A percentile compares a stretch with the other conserved stretches of the same genome.
These are phyloP conservation scores for Microctenopoma steveboyesi DNA, from an alignment of 2,797 vertebrate species.

Conservation along the genomic window DNA sequence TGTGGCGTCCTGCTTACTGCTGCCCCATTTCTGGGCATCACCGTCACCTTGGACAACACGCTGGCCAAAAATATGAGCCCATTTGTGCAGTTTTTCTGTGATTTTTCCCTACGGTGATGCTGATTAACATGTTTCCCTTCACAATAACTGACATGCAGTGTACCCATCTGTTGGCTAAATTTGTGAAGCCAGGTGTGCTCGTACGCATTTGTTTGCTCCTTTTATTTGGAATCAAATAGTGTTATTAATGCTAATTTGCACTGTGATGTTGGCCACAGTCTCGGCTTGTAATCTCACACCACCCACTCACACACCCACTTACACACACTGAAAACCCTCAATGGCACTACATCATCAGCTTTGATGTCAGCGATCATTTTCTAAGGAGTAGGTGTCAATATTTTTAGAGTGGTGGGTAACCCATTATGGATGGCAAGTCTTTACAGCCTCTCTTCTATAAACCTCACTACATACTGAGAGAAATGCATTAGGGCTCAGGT, in stretches of 20 bases:
- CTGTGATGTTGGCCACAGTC: slow-evolving; percentile 41
- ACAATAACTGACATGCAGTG: slow-evolving; percentile 46
- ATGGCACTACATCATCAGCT: slow-evolving; percentile 3
- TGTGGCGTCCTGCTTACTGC: slow-evolving; percentile 2
- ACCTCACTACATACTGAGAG: slow-evolving; percentile 14
- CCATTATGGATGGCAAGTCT: slow-evolving; percentile 43
- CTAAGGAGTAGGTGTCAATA: slow-evolving; percentile 42
- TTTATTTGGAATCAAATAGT: slow-evolving; percentile 63
- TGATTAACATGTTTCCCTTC: slow-evolving; percentile 47
- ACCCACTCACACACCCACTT: not conserved
- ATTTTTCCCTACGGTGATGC: slow-evolving; percentile 42
- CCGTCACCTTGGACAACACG: slow-evolving; percentile 23
- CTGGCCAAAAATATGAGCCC: slow-evolving; percentile 38
- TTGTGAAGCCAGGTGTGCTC: slow-evolving; percentile 69
- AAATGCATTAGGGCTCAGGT: slow-evolving; percentile 30
- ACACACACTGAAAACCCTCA: not conserved
- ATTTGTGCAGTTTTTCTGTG: slow-evolving; percentile 29
- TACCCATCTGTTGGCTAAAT: slow-evolving; percentile 65
- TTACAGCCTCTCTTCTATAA: slow-evolving; percentile 40
- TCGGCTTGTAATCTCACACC: slow-evolving; percentile 24
- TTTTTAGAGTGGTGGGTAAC: slow-evolving; percentile 43
- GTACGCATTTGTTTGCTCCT: slow-evolving; percentile 58
- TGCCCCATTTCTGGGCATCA: slow-evolving; percentile 39
- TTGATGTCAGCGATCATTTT: slow-evolving; percentile 42
- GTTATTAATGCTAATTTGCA: slow-evolving; percentile 70